Conservation (phyloP, 2,797 vertebrate genomes). For the Aldrovandia affinis region DNA sequence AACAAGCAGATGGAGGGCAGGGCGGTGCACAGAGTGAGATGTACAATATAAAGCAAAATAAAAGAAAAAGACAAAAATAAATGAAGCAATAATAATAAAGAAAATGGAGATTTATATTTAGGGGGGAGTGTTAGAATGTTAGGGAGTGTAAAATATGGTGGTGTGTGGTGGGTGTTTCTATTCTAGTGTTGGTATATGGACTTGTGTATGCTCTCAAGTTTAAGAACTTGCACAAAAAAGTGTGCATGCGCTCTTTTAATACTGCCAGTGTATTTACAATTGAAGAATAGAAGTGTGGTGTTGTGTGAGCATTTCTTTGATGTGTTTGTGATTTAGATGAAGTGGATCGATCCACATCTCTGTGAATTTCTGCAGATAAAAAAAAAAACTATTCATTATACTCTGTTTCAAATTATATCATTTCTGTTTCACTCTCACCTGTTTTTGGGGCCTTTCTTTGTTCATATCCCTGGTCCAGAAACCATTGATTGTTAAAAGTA, state of each 20-base stretch:
- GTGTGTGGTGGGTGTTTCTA: too few species aligned
- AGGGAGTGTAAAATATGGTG: too few species aligned
- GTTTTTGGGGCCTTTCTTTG: background rate
- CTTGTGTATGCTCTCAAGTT: too few species aligned
- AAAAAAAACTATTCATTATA: background rate
- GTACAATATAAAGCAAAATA: too few species aligned
- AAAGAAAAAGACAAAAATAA: too few species aligned
- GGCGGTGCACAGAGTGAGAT: too few species aligned
- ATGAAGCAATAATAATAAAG: too few species aligned
- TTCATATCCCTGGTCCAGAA: background rate
- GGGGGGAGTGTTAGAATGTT: too few species aligned
- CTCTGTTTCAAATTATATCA: slow-evolving; percentile 6
- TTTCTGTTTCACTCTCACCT: slow-evolving; percentile 39
- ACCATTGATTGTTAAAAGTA: background rate
- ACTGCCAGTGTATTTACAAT: slow-evolving; percentile 47
- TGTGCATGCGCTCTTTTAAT: background rate
- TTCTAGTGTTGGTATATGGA: too few species aligned
- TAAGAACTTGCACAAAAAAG: too few species aligned
- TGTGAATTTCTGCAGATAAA: background rate
- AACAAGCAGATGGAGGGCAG: too few species aligned
- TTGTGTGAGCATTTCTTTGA: slow-evolving; percentile 52
- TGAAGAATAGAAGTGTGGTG: slow-evolving; percentile 51
- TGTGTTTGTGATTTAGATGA: slow-evolving; percentile 55
- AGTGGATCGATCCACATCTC: slow-evolving; percentile 54
- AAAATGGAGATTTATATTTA: too few species aligned